Evolutionary conservation across 2,888 invertebrate species (phyloP), one percentile per base, ranked within the genome.

Genomic region (Atherix ibis): DNA sequence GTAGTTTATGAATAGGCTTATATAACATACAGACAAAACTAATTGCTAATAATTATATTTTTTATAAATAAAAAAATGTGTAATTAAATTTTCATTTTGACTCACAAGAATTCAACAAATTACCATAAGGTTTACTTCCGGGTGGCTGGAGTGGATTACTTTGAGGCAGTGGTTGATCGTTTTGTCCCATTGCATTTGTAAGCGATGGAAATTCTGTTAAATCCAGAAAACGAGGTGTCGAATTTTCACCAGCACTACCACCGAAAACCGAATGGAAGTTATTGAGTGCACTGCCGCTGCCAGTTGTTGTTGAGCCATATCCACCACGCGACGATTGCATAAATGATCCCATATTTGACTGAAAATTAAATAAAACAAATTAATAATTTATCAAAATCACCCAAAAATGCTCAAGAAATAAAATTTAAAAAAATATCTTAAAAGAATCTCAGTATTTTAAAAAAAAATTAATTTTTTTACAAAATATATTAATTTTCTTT

Each of bases 181-280:
- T 76, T 50, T 78, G 77, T 48, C 80, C 84, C 56, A 88, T 72
- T 62, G 81, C 85, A 51, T 60, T 62, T 52, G 88, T 88, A 55
- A 89, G 68, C 48, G 88, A 88, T 43, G 89, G 89, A 64, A 89
- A 91, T 67, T 89, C 89, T 54, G 84, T 85, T 47, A 87, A 76
- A 67, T 91, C 89, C 52, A 89, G 68, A 46, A 88, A 70, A 46
- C 88, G 85, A 43, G 88, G 88, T 53, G 84, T 83, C 53, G 75
- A 72, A 51, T 76, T 72, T 56, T 77, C 78, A 43, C 73, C 73
- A 43, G 79, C 73, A 52, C 73, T 76, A 40, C 73, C 73, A 54
- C 75, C 74, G 61, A 85, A 85, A 63, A 84, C 83, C 51, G 80
- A 79, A 62, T 84, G 84, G 68, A 83, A 82, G 65, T 66, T 69